Base-by-base conservation (phyloP, 2,797 vertebrate genomes). In the Esox lucius region DNA sequence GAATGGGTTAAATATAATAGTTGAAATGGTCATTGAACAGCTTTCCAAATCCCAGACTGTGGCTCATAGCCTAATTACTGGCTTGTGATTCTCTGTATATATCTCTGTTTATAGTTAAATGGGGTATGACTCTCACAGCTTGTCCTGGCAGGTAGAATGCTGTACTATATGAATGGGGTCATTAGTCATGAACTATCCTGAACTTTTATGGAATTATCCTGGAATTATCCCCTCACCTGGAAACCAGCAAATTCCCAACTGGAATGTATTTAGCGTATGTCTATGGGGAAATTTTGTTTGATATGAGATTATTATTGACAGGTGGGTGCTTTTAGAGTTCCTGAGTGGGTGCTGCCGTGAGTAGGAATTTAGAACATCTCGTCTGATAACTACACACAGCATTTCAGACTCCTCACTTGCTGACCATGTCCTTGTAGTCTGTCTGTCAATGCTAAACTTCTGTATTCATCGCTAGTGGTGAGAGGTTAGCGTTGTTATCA, bases 161-260 rank as follows among this genome's bases (percentile, higher is more conserved):
- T 22, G 51, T 46, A 65, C 56, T 49, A 53, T 65, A 42, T 56
- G 74, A 42, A 51, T 51, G 8, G 78, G 85, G 85, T 90, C 84
- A 89, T 86, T 86, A 83, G 77, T 83, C 81, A 77, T 80, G 61
- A 89, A 86, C 85, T 83, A 80, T 82, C 82, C 78, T 76, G 72
- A 71, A 75, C 80, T 73, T 68, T 39, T 24, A 59, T 71, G 77
- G 72, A 85, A 87, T 85, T 82, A 78, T 73, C 65, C 61, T 77
- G 81, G 81, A 90, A 88, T 90, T 86, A 77, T 81, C 79, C 68
- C 72, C 78, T 68, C 24, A 70, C 70, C 68, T 80, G 71, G 5
- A 8, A 48, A 46, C 51, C 5, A 19, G 17, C n/a, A 48, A 75
- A 26, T 75, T 15, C 28, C 79, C 68, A 48, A 15, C n/a, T 65